These are phyloP conservation scores for Mesochorus sp. DNA, from an alignment of 2,888 invertebrate genomes.

Conservation along the genomic window DNA sequence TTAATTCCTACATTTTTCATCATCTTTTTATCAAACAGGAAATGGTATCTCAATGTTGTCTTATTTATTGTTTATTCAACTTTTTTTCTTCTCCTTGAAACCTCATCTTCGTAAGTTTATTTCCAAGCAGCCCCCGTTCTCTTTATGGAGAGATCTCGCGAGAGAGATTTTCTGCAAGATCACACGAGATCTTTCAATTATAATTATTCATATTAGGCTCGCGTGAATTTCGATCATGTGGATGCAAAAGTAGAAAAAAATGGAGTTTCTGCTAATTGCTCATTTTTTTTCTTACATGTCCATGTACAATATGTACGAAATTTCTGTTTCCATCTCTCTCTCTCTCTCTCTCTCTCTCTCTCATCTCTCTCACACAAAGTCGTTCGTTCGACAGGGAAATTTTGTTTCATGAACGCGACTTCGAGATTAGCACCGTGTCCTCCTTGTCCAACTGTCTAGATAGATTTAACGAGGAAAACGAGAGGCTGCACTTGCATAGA, in stretches of 20 bases:
- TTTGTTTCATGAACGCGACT: background rate
- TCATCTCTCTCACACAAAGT: background rate
- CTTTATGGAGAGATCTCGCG: background rate
- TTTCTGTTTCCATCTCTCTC: no score
- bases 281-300: background rate
- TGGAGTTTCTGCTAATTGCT: no score
- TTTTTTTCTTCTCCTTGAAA: background rate
- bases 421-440: slow-evolving; percentile 40
- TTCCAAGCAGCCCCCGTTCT: background rate
- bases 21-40: background rate
- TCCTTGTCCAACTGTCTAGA: slow-evolving; percentile 55
- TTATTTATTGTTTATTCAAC: background rate
- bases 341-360: no score
- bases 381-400: slow-evolving; percentile 26
- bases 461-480: slow-evolving; percentile 52
- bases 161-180: background rate
- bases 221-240: background rate
- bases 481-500: slow-evolving; percentile 12
- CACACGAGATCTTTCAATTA: background rate
- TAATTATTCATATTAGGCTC: background rate
- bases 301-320: no score
- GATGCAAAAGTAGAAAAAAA: background rate
- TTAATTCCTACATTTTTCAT: background rate
- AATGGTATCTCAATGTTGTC: background rate
- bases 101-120: background rate